phyloP scores from a whole-genome alignment of 2,888 invertebrate species.

The Apodemia duryi region DNA sequence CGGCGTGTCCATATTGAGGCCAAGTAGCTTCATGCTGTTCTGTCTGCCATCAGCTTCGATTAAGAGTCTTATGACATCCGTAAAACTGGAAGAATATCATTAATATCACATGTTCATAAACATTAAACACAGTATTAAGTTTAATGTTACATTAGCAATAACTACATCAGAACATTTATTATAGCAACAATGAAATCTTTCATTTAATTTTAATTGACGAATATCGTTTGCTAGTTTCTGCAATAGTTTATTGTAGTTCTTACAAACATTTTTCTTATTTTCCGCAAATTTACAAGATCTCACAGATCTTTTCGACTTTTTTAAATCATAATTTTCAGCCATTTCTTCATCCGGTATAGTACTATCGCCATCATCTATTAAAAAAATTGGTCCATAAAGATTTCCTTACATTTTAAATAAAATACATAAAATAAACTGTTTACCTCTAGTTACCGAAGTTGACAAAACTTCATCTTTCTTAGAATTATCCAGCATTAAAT shows the following conservation, averaged over 20 bases:
- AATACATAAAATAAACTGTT: slow-evolving; percentile 20
- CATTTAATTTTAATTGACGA: slow-evolving; percentile 38
- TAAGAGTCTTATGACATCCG: slow-evolving; percentile 50
- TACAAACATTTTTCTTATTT: slow-evolving; percentile 20
- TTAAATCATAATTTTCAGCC: background rate
- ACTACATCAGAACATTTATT: slow-evolving; percentile 24
- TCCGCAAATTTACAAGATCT: background rate
- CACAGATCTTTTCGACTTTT: background rate
- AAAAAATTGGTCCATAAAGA: background rate
- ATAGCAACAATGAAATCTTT: slow-evolving; percentile 39
- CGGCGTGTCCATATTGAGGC: slow-evolving; percentile 55
- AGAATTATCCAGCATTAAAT: slow-evolving; percentile 45
- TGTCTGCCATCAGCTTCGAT: slow-evolving; percentile 46
- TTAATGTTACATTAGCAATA: background rate
- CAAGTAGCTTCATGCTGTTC: slow-evolving; percentile 43
- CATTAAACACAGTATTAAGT: slow-evolving; percentile 1
- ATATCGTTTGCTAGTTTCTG: slow-evolving; percentile 40
- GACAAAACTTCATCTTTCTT: slow-evolving; percentile 18
- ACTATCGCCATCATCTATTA: background rate
- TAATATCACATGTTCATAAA: slow-evolving; percentile 11
- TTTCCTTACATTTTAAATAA: background rate
- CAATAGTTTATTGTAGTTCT: slow-evolving; percentile 37
- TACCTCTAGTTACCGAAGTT: slow-evolving; percentile 20
- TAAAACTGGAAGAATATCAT: slow-evolving; percentile 39
- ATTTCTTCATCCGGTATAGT: background rate